Percentiles rank a stretch among this genome's conserved stretches.
These are phyloP conservation scores for Nycteola revayana DNA, from an alignment of 2,888 invertebrate genomes.

Conservation along the genomic window DNA sequence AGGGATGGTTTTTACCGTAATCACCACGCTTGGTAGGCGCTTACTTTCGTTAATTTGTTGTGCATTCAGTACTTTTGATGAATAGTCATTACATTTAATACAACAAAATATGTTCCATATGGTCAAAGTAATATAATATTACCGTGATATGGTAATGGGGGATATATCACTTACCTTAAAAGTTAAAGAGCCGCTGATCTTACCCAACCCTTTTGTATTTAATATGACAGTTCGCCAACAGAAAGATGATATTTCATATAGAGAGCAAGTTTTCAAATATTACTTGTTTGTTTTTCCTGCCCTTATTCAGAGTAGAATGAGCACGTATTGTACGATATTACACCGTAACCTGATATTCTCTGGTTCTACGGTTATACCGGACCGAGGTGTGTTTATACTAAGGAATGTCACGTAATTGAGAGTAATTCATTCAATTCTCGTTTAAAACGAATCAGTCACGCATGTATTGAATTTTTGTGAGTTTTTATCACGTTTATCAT, in stretches of 20 bases:
- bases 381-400: conserved; percentile 42
- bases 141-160: too few species aligned
- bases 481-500: background rate
- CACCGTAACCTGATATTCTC: conserved; percentile 44
- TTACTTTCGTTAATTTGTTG: too few species aligned
- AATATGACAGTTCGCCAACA: conserved; percentile 23
- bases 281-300: conserved; percentile 43
- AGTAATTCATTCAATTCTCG: conserved; percentile 48
- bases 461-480: too few species aligned
- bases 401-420: conserved; percentile 41
- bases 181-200: too few species aligned
- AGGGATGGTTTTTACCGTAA: too few species aligned
- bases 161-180: too few species aligned
- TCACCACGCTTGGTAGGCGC: too few species aligned
- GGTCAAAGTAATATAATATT: too few species aligned
- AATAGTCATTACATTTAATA: too few species aligned
- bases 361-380: conserved; percentile 38
- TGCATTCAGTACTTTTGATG: too few species aligned
- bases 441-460: conserved; percentile 47
- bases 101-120: too few species aligned
- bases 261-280: conserved; percentile 41
- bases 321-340: conserved; percentile 37
- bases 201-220: conserved; percentile 7
- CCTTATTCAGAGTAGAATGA: conserved; percentile 24
- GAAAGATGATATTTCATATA: conserved; percentile 46